Percentiles rank a stretch among this genome's conserved stretches.
Conservation (phyloP, 2,113 vertebrate species). For the Melierax canorus region DNA sequence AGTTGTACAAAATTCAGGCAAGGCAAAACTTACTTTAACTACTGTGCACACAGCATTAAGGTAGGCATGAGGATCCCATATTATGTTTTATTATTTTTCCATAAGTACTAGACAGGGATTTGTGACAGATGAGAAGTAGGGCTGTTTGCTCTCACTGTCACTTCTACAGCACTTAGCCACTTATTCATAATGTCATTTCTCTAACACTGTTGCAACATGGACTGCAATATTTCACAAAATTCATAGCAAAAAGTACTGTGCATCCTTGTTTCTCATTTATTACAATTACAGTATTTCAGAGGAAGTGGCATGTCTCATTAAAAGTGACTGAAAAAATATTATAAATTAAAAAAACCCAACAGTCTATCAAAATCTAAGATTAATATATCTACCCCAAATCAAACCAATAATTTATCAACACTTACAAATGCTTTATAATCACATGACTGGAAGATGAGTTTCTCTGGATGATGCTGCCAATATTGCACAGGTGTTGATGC, state of each 20-base stretch:
- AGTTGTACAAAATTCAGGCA: neutral
- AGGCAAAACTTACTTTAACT: neutral
- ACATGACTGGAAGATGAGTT: constrained; percentile 99
- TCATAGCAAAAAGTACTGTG: neutral
- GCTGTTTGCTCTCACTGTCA: neutral
- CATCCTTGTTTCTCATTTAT: neutral
- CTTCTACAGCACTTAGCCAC: neutral
- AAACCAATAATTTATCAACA: constrained; percentile 26
- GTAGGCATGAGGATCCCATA: neutral
- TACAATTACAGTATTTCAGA: neutral
- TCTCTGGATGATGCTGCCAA: constrained; percentile 98
- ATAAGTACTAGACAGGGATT: neutral
- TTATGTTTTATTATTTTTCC: neutral
- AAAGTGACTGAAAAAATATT: neutral
- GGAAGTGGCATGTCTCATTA: neutral
- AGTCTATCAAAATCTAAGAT: neutral
- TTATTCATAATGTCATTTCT: neutral
- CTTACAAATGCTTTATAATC: constrained; percentile 99
- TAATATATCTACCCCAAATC: neutral
- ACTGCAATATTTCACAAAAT: neutral
- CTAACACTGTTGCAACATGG: neutral
- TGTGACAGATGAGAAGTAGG: neutral
- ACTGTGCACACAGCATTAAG: neutral
- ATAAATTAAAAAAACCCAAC: neutral
- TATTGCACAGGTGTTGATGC: constrained; percentile 97